These are phyloP conservation scores for Myiotriccus ornatus DNA, from an alignment of 2,797 vertebrate genomes.

Conservation along the genomic window DNA sequence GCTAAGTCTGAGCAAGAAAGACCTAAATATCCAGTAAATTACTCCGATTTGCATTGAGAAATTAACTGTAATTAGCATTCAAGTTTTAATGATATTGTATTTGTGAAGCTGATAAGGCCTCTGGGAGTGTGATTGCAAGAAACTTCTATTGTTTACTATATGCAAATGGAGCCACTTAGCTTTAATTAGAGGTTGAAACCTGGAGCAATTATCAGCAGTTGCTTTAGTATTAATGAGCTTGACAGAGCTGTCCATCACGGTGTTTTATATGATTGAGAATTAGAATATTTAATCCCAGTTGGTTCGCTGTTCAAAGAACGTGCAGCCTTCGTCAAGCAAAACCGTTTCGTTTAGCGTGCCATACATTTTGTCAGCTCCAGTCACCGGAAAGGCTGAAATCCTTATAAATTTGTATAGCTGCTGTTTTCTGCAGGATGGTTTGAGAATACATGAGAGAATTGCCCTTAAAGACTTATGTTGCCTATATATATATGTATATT, in stretches of 20 bases:
- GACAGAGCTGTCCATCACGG: conserved; percentile 64
- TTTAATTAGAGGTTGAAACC: conserved; percentile 79
- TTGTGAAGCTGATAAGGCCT: conserved; percentile 74
- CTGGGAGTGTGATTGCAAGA: conserved; percentile 61
- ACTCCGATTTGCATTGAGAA: conserved; percentile 72
- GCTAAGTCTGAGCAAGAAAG: conserved; percentile 49
- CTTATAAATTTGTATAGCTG: conserved; percentile 18
- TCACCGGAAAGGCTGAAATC: background rate
- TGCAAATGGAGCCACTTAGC: conserved; percentile 76
- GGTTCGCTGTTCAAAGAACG: conserved; percentile 28
- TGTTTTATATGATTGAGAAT: conserved; percentile 66
- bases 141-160: conserved; percentile 75
- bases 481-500: background rate
- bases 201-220: conserved; percentile 75
- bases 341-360: background rate
- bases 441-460: background rate
- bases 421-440: background rate
- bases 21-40: conserved; percentile 63
- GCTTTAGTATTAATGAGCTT: conserved; percentile 72
- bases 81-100: conserved; percentile 74
- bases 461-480: background rate
- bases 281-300: conserved; percentile 48
- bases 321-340: background rate
- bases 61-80: conserved; percentile 80
- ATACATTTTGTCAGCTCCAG: background rate